Evolutionary conservation across 2,888 invertebrate genomes (phyloP).

Genomic region (Conomelus anceps): DNA sequence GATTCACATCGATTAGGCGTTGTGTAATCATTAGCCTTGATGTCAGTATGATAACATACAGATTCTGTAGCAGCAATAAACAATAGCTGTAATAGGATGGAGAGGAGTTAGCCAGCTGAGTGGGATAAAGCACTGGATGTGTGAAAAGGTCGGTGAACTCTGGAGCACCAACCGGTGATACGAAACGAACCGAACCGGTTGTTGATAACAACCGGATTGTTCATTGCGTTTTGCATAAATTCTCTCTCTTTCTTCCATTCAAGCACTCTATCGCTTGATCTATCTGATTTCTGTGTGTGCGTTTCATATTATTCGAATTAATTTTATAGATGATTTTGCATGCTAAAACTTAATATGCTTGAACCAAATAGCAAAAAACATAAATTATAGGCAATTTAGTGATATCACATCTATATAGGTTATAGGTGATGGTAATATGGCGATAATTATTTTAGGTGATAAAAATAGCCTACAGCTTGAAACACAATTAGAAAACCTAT

Average conservation of each 20-base stretch:
- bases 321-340: neutral
- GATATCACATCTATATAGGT: too few relatives aligned
- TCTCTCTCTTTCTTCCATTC: neutral
- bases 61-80: neutral
- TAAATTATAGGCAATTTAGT: too few relatives aligned
- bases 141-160: neutral
- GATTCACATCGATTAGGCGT: neutral
- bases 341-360: too few relatives aligned
- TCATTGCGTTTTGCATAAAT: neutral
- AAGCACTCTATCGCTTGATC: neutral
- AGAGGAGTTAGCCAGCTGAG: neutral
- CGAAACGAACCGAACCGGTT: too few relatives aligned
- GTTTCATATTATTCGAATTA: neutral
- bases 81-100: neutral
- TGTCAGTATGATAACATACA: neutral
- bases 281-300: neutral
- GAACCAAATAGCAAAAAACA: too few relatives aligned
- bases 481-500: too few relatives aligned
- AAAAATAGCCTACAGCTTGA: too few relatives aligned
- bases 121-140: neutral
- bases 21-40: neutral
- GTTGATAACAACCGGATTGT: too few relatives aligned
- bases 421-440: too few relatives aligned
- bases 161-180: neutral
- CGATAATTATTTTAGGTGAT: too few relatives aligned